These are phyloP conservation scores for Eriosoma lanigerum DNA, from an alignment of 1,140 invertebrate genomes.

Conservation along the genomic window DNA sequence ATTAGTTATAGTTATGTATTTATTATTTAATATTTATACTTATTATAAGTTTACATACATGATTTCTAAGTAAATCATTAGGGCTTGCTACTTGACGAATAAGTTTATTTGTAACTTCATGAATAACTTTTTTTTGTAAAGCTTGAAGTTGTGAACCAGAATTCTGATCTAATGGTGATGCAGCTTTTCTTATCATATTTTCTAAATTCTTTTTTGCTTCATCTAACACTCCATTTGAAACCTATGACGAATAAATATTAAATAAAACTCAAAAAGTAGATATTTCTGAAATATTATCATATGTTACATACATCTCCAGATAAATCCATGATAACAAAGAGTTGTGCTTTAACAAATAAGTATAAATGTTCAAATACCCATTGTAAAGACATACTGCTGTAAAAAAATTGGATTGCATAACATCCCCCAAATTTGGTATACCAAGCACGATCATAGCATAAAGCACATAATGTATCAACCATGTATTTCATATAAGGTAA, in stretches of 20 bases:
- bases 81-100: slow-evolving; percentile 92
- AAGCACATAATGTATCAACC: slow-evolving; percentile 87
- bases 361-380: slow-evolving; percentile 94
- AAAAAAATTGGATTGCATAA: slow-evolving; percentile 90
- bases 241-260: slow-evolving; percentile 57
- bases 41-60: no score
- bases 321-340: slow-evolving; percentile 97
- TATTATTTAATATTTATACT: background rate
- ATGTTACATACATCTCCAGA: slow-evolving; percentile 76
- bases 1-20: no score
- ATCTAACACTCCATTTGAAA: slow-evolving; percentile 91
- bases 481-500: slow-evolving; percentile 93
- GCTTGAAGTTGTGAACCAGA: slow-evolving; percentile 68
- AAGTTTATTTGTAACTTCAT: slow-evolving; percentile 88
- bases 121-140: slow-evolving; percentile 80
- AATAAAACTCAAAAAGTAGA: slow-evolving; percentile 14
- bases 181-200: slow-evolving; percentile 83
- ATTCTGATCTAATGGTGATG: slow-evolving; percentile 61
- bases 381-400: slow-evolving; percentile 85
- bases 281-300: slow-evolving; percentile 12
- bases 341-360: slow-evolving; percentile 86
- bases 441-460: slow-evolving; percentile 98
- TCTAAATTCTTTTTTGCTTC: slow-evolving; percentile 91
- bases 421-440: slow-evolving; percentile 97
- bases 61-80: slow-evolving; percentile 86